Base-by-base conservation (phyloP, 1,140 invertebrate genomes). In the Bombus ignitus region DNA sequence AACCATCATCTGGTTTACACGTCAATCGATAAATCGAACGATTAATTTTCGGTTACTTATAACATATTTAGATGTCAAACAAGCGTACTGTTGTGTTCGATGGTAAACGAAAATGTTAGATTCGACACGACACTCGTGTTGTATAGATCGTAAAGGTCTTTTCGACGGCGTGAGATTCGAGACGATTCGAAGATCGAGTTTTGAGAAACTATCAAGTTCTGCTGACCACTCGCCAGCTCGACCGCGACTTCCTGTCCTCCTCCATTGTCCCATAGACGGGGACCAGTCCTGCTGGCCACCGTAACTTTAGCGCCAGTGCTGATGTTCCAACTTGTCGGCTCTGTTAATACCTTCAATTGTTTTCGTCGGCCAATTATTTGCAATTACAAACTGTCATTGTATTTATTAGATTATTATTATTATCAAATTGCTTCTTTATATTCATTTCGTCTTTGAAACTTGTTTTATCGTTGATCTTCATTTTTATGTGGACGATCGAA, bases 141-240 rank as follows among this genome's bases (percentile, higher is more conserved):
- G 39, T 10, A 35, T 28, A n/a, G 25, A 22, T 22, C 3, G 6
- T 0, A 18, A 22, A 59, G 77, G 62, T 66, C 76, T 74, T 68
- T 44, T 73, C 39, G 37, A 65, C 72, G 59, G 70, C 59, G 78
- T 77, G 84, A 89, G 81, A 78, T 89, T 89, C 87, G 59, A 74
- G 77, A 15, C 53, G 83, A 79, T 85, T 80, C 68, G 57, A 88
- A 85, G 80, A 89, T 89, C 88, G 88, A 89, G 88, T 89, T 89
- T 89, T 89, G 85, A 86, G 88, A 77, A 87, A 89, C 80, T 86
- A 89, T 89, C 86, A 88, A 89, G 88, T 89, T 89, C 86, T 89
- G 88, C 88, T 89, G 88, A 89, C 88, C 88, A 78, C 78, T 88
- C 47, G 59, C 44, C 88, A 65, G 76, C 78, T 81, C 85, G 83